These are phyloP conservation scores for Drosophila sproati DNA, from an alignment of 1,140 invertebrate genomes.

Conservation along the genomic window DNA sequence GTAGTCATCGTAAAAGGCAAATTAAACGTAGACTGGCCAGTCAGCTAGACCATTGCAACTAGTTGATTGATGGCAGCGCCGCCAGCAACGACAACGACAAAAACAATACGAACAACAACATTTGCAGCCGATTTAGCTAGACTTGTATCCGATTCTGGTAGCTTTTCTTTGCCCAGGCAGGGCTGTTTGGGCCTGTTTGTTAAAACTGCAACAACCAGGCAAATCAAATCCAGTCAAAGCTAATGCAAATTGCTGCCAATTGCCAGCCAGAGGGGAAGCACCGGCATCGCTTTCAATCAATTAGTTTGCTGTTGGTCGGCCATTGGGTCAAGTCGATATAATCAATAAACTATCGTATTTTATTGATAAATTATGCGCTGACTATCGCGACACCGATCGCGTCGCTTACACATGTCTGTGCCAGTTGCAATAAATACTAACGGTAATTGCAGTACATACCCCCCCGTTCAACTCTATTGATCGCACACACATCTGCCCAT, in stretches of 20 bases:
- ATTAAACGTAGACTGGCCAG: constrained; percentile 38
- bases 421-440: constrained; percentile 75
- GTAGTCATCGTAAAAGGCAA: constrained; percentile 61
- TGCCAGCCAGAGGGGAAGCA: neutral
- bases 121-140: constrained; percentile 37
- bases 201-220: constrained; percentile 25
- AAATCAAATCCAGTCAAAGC: neutral
- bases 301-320: constrained; percentile 36
- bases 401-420: constrained; percentile 76
- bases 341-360: constrained; percentile 61
- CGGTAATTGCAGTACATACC: constrained; percentile 50
- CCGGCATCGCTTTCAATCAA: constrained; percentile 65
- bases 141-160: constrained; percentile 1
- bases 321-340: constrained; percentile 66
- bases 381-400: constrained; percentile 59
- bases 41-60: constrained; percentile 42
- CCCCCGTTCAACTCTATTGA: neutral
- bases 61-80: constrained; percentile 63
- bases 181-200: constrained; percentile 10
- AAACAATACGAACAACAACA: constrained; percentile 15
- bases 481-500: constrained; percentile 32
- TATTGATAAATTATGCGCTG: constrained; percentile 77
- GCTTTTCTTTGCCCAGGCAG: constrained; percentile 4
- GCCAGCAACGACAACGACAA: constrained; percentile 22
- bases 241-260: constrained; percentile 26